These are phyloP conservation scores for Bujurquina vittata DNA, from an alignment of 2,113 vertebrate genomes.

Conservation along the genomic window DNA sequence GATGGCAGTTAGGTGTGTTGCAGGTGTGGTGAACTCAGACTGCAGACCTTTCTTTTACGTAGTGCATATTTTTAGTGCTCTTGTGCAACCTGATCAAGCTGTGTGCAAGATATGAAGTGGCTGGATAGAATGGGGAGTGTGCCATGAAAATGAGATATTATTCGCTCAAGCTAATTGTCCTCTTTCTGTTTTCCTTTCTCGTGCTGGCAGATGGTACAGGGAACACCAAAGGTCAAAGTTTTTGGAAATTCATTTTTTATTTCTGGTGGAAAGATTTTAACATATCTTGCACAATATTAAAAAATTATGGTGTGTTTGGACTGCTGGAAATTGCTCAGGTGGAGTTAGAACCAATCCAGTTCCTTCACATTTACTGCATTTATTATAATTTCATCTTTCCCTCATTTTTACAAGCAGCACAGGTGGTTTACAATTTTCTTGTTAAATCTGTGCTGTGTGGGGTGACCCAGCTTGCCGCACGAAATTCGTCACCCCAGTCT, in stretches of 20 bases:
- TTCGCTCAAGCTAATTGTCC: neutral
- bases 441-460: neutral
- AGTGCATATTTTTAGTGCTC: neutral
- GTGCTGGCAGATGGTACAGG: neutral
- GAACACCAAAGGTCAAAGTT: neutral
- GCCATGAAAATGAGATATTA: neutral
- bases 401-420: neutral
- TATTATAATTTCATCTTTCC: neutral
- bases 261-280: neutral
- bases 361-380: neutral
- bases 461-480: neutral
- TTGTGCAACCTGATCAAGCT: neutral
- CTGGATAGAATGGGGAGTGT: neutral
- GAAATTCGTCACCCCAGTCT: neutral
- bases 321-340: neutral
- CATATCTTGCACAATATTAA: neutral
- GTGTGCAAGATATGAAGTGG: neutral
- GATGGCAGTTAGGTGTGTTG: neutral
- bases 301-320: neutral
- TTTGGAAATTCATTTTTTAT: neutral
- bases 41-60: neutral
- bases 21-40: conserved; percentile 1
- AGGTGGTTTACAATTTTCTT: neutral
- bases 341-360: neutral
- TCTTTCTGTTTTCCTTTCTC: neutral